These are phyloP conservation scores for Hydrolagus affinis DNA, from an alignment of 2,113 vertebrate genomes.

Conservation along the genomic window DNA sequence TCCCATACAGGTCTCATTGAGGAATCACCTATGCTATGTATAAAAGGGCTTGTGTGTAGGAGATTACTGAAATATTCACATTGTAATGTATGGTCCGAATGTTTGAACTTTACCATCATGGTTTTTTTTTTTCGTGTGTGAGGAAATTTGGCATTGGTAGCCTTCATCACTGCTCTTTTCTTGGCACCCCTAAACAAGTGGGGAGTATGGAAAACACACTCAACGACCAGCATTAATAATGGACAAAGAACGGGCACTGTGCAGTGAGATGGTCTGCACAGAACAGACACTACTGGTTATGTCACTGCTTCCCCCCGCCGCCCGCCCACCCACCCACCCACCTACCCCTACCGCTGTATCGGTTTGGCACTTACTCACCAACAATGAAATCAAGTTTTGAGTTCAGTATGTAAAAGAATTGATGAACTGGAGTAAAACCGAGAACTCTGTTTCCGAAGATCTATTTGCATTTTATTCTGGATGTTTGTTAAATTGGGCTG, in stretches of 20 bases:
- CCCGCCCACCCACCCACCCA: no score
- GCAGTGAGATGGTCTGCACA: background rate
- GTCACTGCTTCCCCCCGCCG: background rate
- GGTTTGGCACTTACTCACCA: slow-evolving; percentile 15
- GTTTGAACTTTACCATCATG: slow-evolving; percentile 7
- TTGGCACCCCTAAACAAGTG: background rate
- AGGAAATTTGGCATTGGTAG: slow-evolving; percentile 18
- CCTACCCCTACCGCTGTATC: background rate
- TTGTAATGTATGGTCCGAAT: background rate
- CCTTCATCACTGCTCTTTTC: background rate
- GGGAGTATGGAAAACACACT: background rate
- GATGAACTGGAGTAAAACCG: background rate
- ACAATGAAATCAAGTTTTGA: slow-evolving; percentile 19
- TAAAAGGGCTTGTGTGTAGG: slow-evolving; percentile 20
- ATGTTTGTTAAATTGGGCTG: slow-evolving; percentile 19
- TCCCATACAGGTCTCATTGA: background rate
- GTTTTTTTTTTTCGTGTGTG: background rate
- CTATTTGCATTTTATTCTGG: slow-evolving; percentile 27
- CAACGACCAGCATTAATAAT: slow-evolving; percentile 12
- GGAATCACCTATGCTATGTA: slow-evolving; percentile 26
- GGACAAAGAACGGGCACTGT: background rate
- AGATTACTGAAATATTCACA: slow-evolving; percentile 2
- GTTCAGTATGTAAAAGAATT: slow-evolving; percentile 6
- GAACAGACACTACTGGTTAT: slow-evolving; percentile 6
- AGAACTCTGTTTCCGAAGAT: background rate